Conservation (phyloP, 2,797 vertebrate genomes). For the Bovichtus variegatus region DNA sequence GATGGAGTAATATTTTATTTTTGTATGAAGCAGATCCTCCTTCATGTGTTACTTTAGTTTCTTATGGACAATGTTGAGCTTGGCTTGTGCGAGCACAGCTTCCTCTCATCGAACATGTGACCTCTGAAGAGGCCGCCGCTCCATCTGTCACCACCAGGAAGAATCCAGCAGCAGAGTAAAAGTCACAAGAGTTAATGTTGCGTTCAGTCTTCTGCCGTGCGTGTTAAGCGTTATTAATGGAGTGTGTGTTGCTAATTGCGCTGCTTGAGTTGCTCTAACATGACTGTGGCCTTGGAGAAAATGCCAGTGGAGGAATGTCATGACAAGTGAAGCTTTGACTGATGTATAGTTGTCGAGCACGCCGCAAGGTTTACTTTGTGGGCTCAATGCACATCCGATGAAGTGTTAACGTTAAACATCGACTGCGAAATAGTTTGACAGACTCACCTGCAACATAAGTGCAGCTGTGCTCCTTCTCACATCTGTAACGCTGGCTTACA, state of each 20-base stretch:
- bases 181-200: conserved; percentile 80
- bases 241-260: conserved; percentile 83
- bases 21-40: no score
- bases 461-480: not conserved
- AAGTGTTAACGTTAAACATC: conserved; percentile 6
- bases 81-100: not conserved
- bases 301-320: conserved; percentile 33
- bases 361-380: conserved; percentile 25
- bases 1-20: no score
- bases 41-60: not conserved
- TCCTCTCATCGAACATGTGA: conserved; percentile 39
- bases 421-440: not conserved
- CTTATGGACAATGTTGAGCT: not conserved
- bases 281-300: conserved; percentile 56
- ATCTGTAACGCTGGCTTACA: not conserved
- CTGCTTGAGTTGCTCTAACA: conserved; percentile 65
- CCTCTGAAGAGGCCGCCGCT: conserved; percentile 49
- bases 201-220: conserved; percentile 65
- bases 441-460: not conserved
- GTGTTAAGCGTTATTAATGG: conserved; percentile 81
- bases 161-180: conserved; percentile 55
- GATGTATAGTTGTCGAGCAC: conserved; percentile 23
- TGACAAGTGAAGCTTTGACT: conserved; percentile 23
- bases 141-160: conserved; percentile 57
- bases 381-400: not conserved